Base-by-base conservation (phyloP, 1,140 invertebrate species). In the Paraescarpia echinospica region DNA sequence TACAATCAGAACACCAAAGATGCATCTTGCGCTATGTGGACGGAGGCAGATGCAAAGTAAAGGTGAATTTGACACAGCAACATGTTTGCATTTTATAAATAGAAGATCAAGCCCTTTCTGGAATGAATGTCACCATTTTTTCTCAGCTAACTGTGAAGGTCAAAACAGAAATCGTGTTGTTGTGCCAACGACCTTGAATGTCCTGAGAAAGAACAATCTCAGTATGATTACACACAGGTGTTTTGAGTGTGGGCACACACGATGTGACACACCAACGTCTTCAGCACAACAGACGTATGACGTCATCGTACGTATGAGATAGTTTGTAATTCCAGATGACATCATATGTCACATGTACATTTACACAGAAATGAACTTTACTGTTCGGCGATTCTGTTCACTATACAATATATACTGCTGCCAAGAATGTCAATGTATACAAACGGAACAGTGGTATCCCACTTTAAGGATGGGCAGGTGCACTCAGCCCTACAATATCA, bases 151-250 rank as follows among this genome's bases (percentile, higher is more conserved):
- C 33, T 93, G 93, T 89, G 93, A 93, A 41, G 93, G 93, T 41
- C 93, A 94, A 90, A 94, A 94, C 59, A 33, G 93, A 51, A 94
- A 94, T 34, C 35, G 93, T 34, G 90, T 92, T 91, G 92, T 94
- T 22, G 91, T 92, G 88, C 90, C 91, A 35, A 77, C 91, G 35
- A 48, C 35, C 90, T 41, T 41, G 34, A 34, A 93, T 59, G 92
- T 35, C 1, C 14, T 92, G 18, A 34, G 34, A 41, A 90, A 90
- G n/a, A 90, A 90, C 48, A 92, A 92, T 51, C 9, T 92, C n/a
- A 6, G n/a, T 88, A 41, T 33, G 18, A 93, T 94, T 34, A 92
- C 91, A 90, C 94, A 93, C 33, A 94, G 93, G 35, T 94, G 90
- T 90, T 77, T 93, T 1, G 94, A 93, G 90, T 91, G 48, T 35